Evolutionary conservation across 1,140 invertebrate genomes (phyloP).

Genomic region (Pogonognathellus flavescens): DNA sequence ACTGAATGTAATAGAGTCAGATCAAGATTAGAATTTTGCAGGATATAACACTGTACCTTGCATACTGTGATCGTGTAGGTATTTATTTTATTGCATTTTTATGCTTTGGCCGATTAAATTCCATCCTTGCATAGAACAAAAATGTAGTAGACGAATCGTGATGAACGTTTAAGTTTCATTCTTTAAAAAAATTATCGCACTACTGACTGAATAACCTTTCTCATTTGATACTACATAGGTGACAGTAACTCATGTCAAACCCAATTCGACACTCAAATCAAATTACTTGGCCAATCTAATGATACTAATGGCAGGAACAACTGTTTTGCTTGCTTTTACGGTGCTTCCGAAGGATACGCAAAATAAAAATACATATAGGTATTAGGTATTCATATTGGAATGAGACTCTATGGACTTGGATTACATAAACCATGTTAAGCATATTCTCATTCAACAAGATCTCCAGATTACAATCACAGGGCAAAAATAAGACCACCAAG

Average conservation of each 20-base stretch:
- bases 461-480: not conserved
- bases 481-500: slow-evolving; percentile 22
- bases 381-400: no score
- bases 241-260: slow-evolving; percentile 8
- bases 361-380: not conserved
- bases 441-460: slow-evolving; percentile 11
- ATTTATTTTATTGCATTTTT: no score
- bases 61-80: no score
- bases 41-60: no score
- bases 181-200: no score
- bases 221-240: not conserved
- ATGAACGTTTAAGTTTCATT: no score
- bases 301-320: not conserved
- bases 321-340: not conserved
- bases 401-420: not conserved
- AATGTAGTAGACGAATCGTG: not conserved
- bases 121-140: not conserved
- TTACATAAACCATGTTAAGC: slow-evolving; percentile 13
- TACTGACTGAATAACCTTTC: no score
- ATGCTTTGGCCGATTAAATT: slow-evolving; percentile 6
- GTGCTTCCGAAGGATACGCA: not conserved
- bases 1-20: no score
- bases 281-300: not conserved
- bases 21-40: no score
- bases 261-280: slow-evolving; percentile 27